Percentiles rank a stretch among this genome's conserved stretches.
These are phyloP conservation scores for Campoletis sonorensis DNA, from an alignment of 1,140 invertebrate genomes.

Conservation along the genomic window DNA sequence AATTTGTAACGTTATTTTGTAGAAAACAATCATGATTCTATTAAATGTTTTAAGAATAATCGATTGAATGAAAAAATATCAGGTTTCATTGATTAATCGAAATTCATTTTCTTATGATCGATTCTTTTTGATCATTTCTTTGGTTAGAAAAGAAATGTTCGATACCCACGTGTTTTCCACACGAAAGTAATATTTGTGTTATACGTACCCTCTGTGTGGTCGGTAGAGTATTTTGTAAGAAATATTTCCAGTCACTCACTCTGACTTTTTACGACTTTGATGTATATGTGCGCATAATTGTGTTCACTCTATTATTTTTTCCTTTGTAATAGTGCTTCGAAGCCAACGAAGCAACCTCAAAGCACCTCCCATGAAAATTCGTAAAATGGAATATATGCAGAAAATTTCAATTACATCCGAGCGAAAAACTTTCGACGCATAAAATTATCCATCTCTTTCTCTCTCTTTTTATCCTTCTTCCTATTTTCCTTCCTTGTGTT, in stretches of 20 bases:
- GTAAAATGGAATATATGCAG: not conserved
- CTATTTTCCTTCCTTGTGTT: not conserved
- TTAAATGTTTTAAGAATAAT: no score
- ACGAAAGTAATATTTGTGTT: not conserved
- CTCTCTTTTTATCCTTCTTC: not conserved
- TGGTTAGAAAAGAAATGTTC: no score
- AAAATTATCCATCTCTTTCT: conserved; percentile 16
- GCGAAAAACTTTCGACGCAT: not conserved
- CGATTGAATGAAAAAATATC: no score
- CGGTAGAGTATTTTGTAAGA: not conserved
- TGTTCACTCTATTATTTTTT: not conserved
- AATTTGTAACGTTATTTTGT: no score
- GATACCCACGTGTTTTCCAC: no score
- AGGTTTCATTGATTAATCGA: no score
- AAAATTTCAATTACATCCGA: conserved; percentile 7
- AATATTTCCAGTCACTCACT: not conserved
- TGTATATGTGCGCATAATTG: not conserved
- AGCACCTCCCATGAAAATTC: not conserved
- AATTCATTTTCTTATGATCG: no score
- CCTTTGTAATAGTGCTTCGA: not conserved
- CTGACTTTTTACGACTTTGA: not conserved
- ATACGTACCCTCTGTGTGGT: not conserved
- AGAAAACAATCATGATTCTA: no score
- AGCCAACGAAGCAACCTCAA: conserved; percentile 8
- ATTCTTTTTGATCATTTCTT: no score